These are phyloP conservation scores for Noctua comes DNA, from an alignment of 2,888 invertebrate species.

Conservation along the genomic window DNA sequence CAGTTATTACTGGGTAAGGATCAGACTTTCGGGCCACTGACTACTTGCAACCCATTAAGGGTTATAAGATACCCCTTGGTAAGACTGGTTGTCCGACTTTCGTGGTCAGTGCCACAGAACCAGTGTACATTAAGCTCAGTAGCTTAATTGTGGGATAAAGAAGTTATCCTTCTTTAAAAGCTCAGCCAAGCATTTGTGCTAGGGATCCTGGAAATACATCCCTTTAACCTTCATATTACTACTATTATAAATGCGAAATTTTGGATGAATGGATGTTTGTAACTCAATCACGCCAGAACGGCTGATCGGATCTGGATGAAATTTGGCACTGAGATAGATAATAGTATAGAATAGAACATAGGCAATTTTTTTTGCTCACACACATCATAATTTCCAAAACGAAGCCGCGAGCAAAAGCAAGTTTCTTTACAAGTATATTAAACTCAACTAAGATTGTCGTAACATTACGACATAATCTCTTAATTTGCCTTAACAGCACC, in stretches of 20 bases:
- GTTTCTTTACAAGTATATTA: neutral
- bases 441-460: neutral
- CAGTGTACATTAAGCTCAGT: too few species aligned
- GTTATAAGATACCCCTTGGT: neutral
- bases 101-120: too few species aligned
- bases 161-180: neutral
- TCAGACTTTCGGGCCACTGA: too few species aligned
- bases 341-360: neutral
- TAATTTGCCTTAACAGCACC: neutral
- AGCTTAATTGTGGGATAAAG: too few species aligned
- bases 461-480: neutral
- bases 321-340: neutral
- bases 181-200: neutral
- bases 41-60: too few species aligned
- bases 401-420: neutral
- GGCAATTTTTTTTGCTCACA: neutral
- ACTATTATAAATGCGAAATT: neutral
- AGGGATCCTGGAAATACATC: neutral
- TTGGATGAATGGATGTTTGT: neutral
- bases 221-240: neutral
- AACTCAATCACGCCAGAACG: neutral
- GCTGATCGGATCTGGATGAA: neutral
- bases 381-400: neutral
- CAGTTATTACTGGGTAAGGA: too few species aligned
- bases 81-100: too few species aligned